Evolutionary conservation across 2,113 vertebrate species (phyloP), one percentile per base, ranked within the genome.

Genomic region (Bos taurus): DNA sequence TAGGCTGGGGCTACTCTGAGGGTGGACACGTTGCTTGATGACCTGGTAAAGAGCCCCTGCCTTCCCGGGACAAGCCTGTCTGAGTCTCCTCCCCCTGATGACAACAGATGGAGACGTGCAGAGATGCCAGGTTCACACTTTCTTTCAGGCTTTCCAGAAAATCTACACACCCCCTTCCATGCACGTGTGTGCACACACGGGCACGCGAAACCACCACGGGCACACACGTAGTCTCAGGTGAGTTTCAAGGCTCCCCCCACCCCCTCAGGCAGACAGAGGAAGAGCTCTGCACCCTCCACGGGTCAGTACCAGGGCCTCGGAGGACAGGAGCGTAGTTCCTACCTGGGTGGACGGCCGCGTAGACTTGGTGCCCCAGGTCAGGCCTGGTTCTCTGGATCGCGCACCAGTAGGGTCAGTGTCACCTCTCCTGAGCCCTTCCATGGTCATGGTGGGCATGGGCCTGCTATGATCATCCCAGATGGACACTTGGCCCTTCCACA

Each of bases 311-410:
- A 15, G 57, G 84, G 48, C 46, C 78, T 25, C 9, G 0, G 36
- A 6, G 28, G 14, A 15, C 43, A 26, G 81, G 10, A 33, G 14
- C 33, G 40, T 3, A 2, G 43, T 6, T 0, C 95, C n/a, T 77
- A 93, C 95, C 96, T 95, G 94, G 7, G 30, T 62, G 43, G 48
- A 96, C 0, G 0, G 40, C 56, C 81, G 93, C n/a, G 1, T 2
- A 0, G 6, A 95, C 60, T 0, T 2, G 5, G 10, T 0, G n/a
- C 95, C 86, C 78, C 28, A 14, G 7, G 17, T 97, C 96, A 5
- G 5, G 3, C 4, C 78, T 19, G 0, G 0, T 0, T 12, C 2
- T 13, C 54, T 95, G 82, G 17, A 93, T 62, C n/a, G 91, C 71
- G 23, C 94, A 95, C 96, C 90, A 96, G 56, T 67, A 97, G 28